phyloP scores from a whole-genome alignment of 1,140 invertebrate species.

The Drosophila tristis region DNA sequence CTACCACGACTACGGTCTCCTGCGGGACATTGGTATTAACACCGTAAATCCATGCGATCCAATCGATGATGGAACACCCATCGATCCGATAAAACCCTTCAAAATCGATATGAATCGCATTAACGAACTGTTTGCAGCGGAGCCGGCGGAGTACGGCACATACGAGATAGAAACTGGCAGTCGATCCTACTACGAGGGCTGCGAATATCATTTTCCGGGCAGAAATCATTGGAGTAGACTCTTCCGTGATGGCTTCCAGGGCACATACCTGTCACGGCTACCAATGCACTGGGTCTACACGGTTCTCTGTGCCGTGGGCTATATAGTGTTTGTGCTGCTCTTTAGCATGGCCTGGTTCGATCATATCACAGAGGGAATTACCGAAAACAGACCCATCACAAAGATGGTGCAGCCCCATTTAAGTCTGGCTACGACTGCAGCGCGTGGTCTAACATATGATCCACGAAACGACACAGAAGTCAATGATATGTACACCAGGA shows the following conservation, averaged over 20 bases:
- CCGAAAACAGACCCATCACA: not conserved
- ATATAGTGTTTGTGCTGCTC: slow-evolving; percentile 12
- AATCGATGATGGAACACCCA: not conserved
- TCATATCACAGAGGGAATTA: slow-evolving; percentile 4
- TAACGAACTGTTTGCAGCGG: not conserved
- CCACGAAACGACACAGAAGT: slow-evolving; percentile 11
- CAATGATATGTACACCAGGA: not conserved
- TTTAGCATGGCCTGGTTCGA: slow-evolving; percentile 22
- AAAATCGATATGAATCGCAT: not conserved
- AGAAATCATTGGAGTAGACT: slow-evolving; percentile 1
- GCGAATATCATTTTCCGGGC: slow-evolving; percentile 53
- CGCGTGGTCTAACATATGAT: slow-evolving; percentile 17
- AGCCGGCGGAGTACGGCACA: not conserved
- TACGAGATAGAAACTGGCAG: slow-evolving; percentile 1
- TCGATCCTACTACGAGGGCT: slow-evolving; percentile 24
- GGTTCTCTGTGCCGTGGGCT: not conserved
- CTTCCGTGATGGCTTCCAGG: slow-evolving; percentile 2
- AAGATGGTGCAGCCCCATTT: slow-evolving; percentile 35
- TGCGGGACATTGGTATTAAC: slow-evolving; percentile 15
- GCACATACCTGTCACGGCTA: not conserved
- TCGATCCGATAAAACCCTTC: not conserved
- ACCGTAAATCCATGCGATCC: not conserved
- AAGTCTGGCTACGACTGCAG: slow-evolving; percentile 25
- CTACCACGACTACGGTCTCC: not conserved
- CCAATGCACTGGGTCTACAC: slow-evolving; percentile 16